Evolutionary conservation across 2,113 vertebrate genomes (phyloP).

Genomic region (Vireo altiloquus): DNA sequence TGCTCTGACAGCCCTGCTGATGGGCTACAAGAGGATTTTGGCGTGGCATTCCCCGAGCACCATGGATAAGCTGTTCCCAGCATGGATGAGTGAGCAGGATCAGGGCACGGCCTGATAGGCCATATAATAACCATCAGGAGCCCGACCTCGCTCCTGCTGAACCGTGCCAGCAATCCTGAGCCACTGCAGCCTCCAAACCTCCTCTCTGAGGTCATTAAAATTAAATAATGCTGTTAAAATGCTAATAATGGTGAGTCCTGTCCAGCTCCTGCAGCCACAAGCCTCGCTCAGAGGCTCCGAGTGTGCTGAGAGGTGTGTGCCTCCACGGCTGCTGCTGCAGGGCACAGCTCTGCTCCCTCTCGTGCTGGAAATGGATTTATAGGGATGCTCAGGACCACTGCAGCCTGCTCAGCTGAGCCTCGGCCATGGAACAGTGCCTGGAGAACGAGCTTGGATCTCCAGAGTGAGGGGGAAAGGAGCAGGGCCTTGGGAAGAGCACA

Average conservation of each 20-base stretch:
- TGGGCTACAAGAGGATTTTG: not conserved
- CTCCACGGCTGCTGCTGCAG: not conserved
- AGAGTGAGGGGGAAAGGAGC: not conserved
- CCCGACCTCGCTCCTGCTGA: not conserved
- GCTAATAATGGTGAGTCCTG: not conserved
- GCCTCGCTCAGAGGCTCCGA: not conserved
- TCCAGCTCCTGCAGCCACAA: not conserved
- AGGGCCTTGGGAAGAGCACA: not conserved
- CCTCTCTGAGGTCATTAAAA: not conserved
- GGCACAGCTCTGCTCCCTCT: not conserved
- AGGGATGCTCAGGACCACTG: not conserved
- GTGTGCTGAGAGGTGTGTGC: not conserved
- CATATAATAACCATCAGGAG: not conserved
- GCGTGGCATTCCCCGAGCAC: not conserved
- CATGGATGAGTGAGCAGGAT: not conserved
- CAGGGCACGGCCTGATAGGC: not conserved
- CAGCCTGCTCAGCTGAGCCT: not conserved
- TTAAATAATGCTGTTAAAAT: not conserved
- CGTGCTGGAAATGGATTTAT: accelerated
- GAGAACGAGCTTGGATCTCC: not conserved
- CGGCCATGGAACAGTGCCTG: not conserved
- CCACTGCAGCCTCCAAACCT: not conserved
- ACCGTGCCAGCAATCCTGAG: not conserved
- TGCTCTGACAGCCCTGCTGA: not conserved
- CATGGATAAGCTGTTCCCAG: not conserved